Conservation (phyloP, 53 echinoderm and acorn worm genomes). For the Echinometra lucunter region DNA sequence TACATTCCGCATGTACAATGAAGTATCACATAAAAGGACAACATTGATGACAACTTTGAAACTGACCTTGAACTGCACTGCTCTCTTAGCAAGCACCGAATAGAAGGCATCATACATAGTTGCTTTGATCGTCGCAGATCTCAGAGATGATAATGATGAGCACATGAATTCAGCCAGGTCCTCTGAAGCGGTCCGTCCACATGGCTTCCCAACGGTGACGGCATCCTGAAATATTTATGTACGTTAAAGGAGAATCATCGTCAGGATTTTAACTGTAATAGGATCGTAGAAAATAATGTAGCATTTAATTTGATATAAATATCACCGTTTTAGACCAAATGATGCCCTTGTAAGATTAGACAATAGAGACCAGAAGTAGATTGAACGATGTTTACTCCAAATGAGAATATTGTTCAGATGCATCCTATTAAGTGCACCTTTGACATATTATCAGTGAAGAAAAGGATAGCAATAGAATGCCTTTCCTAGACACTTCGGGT, state of each 20-base stretch:
- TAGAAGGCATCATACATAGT: neutral
- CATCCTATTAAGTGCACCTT: neutral
- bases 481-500: neutral
- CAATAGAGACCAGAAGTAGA: too few species aligned
- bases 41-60: neutral
- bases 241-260: too few species aligned
- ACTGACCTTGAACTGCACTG: neutral
- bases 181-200: neutral
- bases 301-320: too few species aligned
- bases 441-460: too few species aligned
- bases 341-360: too few species aligned
- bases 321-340: too few species aligned
- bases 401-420: too few species aligned
- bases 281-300: too few species aligned
- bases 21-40: neutral
- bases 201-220: neutral
- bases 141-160: neutral
- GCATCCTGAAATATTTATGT: neutral
- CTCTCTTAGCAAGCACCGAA: neutral
- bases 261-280: too few species aligned
- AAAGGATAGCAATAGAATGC: neutral
- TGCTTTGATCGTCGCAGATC: neutral
- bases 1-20: neutral
- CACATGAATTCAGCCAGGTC: neutral
- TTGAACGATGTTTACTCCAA: too few species aligned